phyloP scores from a whole-genome alignment of 2,888 invertebrate genomes.

The Melitaea athalia region DNA sequence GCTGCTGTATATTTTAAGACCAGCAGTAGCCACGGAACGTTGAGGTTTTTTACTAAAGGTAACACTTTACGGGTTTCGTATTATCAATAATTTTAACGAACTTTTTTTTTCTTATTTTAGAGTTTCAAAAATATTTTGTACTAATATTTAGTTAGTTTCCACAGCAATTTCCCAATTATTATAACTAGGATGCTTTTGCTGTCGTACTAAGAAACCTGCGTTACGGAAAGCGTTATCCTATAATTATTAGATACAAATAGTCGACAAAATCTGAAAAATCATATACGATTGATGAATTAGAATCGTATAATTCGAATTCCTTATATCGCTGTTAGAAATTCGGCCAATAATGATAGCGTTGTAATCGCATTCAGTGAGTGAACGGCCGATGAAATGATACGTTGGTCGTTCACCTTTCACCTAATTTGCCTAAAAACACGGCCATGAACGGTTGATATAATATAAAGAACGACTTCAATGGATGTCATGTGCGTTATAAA shows the following conservation, averaged over 20 bases:
- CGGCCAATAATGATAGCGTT: conserved; percentile 66
- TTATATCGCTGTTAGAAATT: conserved; percentile 61
- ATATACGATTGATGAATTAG: conserved; percentile 45
- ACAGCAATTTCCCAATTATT: too few species aligned
- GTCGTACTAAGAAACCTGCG: too few species aligned
- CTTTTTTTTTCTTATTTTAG: too few species aligned
- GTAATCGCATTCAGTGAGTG: conserved; percentile 63
- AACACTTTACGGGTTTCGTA: too few species aligned
- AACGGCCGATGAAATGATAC: conserved; percentile 70
- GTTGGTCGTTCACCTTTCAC: conserved; percentile 68
- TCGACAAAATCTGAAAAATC: conserved; percentile 46
- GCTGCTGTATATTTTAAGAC: too few species aligned
- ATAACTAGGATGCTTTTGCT: too few species aligned
- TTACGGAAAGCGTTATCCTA: too few species aligned
- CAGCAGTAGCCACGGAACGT: too few species aligned
- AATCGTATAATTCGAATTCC: conserved; percentile 47
- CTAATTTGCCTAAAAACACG: conserved; percentile 69
- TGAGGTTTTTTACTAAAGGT: too few species aligned
- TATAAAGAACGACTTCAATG: conserved; percentile 43
- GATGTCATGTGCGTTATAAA: conserved; percentile 35
- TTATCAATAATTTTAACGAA: too few species aligned
- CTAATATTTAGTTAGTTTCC: too few species aligned
- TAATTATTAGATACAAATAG: conserved; percentile 35
- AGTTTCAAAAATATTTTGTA: too few species aligned
- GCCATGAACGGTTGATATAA: conserved; percentile 52